Evolutionary conservation across 2,797 vertebrate genomes (phyloP).

Genomic region (Antrozous pallidus): DNA sequence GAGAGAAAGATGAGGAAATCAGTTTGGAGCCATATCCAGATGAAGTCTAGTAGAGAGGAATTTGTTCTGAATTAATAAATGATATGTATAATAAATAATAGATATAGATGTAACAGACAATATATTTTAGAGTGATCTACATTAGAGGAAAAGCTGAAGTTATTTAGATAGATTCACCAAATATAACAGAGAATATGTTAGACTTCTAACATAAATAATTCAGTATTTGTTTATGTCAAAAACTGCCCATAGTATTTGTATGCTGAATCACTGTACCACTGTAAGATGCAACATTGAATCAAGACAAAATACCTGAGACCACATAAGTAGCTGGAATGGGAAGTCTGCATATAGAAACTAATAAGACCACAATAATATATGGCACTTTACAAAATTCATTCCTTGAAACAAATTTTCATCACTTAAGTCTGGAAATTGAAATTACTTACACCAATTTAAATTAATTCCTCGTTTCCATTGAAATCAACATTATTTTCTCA

Average conservation of each 20-base stretch:
- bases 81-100: neutral
- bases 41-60: neutral
- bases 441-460: neutral
- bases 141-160: constrained; percentile 8
- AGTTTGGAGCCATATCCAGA: neutral
- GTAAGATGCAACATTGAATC: neutral
- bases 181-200: neutral
- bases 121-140: neutral
- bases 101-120: neutral
- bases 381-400: constrained; percentile 6
- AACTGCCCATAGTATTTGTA: neutral
- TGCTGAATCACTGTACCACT: neutral
- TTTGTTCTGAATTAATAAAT: neutral
- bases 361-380: neutral
- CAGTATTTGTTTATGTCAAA: neutral
- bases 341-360: neutral
- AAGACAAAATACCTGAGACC: neutral
- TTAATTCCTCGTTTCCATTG: constrained; percentile 24
- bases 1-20: neutral
- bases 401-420: constrained; percentile 37
- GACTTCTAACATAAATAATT: neutral
- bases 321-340: neutral
- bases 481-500: constrained; percentile 65
- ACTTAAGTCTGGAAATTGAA: neutral
- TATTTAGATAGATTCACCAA: constrained; percentile 13